phyloP scores from a whole-genome alignment of 2,888 invertebrate species.

The Catocala fraxini region DNA sequence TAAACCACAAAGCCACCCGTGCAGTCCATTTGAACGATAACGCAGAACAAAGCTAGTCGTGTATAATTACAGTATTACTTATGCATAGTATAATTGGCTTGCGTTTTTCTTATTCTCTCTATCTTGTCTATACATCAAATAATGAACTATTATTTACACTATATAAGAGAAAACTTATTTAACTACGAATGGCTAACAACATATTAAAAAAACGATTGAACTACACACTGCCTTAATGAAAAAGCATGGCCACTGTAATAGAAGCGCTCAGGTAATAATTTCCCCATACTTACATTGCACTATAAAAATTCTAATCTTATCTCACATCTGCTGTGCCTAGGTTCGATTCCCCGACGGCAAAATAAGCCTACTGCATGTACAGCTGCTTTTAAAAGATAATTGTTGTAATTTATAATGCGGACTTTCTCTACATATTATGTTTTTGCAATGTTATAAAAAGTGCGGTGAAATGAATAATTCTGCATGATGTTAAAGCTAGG shows the following conservation, averaged over 20 bases:
- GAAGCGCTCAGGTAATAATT: constrained; percentile 1
- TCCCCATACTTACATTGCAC: neutral
- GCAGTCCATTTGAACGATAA: too few species aligned
- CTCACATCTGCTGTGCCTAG: constrained; percentile 41
- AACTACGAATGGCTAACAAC: neutral
- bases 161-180: too few species aligned
- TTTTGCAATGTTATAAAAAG: neutral
- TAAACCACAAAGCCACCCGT: too few species aligned
- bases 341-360: constrained; percentile 46
- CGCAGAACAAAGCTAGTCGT: too few species aligned
- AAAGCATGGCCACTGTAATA: neutral
- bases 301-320: constrained; percentile 38
- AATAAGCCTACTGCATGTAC: constrained; percentile 37
- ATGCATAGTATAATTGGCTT: too few species aligned
- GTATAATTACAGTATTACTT: too few species aligned
- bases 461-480: neutral
- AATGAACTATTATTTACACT: too few species aligned
- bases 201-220: neutral
- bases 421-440: constrained; percentile 11
- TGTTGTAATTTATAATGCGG: constrained; percentile 28
- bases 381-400: constrained; percentile 37
- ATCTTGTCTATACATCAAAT: too few species aligned
- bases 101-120: too few species aligned
- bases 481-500: neutral
- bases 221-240: neutral